These are phyloP conservation scores for Hesperia comma DNA, from an alignment of 2,888 invertebrate species.

Conservation along the genomic window DNA sequence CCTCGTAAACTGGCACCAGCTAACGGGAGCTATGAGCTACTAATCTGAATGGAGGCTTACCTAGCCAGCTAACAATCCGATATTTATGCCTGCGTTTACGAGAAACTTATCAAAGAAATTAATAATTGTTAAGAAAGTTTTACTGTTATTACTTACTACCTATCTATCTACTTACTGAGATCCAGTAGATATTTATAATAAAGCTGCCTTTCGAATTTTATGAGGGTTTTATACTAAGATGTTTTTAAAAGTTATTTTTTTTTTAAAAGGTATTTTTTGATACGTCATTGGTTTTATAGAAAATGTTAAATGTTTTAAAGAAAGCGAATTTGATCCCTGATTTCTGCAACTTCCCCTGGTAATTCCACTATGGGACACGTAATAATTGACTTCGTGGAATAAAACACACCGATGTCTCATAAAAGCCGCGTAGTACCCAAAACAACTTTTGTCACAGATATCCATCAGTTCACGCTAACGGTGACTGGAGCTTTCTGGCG, in stretches of 20 bases:
- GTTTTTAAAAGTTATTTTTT: too few species aligned
- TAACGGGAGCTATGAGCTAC: background rate
- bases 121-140: too few species aligned
- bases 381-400: background rate
- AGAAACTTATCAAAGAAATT: too few species aligned
- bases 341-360: background rate
- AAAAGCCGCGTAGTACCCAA: background rate
- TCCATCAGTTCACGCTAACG: constrained; percentile 40
- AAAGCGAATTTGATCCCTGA: too few species aligned
- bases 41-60: background rate
- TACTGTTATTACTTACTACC: too few species aligned
- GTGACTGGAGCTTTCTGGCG: constrained; percentile 32
- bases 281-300: too few species aligned
- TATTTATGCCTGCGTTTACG: background rate
- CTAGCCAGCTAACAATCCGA: background rate
- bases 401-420: background rate
- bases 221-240: too few species aligned
- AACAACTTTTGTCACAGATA: constrained; percentile 28
- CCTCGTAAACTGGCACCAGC: background rate
- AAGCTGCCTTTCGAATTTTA: too few species aligned
- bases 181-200: too few species aligned
- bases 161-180: too few species aligned
- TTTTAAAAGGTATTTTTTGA: too few species aligned
- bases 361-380: background rate
- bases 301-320: too few species aligned